Percentiles rank a stretch among this genome's conserved stretches.
Conservation (phyloP, 2,888 invertebrate genomes). For the Acanthococcus lagerstroemiae region DNA sequence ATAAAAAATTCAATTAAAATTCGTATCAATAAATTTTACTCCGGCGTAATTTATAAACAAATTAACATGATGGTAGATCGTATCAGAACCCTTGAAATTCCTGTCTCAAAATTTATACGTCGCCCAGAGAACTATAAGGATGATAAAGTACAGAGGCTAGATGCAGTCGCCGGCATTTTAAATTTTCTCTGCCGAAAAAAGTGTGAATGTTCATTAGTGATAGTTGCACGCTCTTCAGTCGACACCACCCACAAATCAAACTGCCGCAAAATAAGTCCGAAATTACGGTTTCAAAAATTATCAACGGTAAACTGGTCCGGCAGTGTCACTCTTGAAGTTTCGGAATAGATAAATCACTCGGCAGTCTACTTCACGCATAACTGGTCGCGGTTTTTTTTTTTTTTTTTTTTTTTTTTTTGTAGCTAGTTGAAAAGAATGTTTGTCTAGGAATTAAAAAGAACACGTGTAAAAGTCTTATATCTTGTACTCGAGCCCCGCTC, state of each 20-base stretch:
- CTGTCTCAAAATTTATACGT: background rate
- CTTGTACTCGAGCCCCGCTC: background rate
- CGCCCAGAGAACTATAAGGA: background rate
- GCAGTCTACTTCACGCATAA: background rate
- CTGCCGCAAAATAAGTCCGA: too few species aligned
- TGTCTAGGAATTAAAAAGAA: constrained; percentile 8
- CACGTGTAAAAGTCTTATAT: constrained; percentile 14
- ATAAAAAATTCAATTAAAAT: background rate
- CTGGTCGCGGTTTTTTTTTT: background rate
- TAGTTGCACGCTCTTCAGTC: too few species aligned
- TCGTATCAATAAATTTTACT: too few species aligned
- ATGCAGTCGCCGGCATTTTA: background rate
- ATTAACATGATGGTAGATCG: background rate
- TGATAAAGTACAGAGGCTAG: background rate
- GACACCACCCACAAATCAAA: background rate
- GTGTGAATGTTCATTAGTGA: background rate
- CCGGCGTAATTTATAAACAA: background rate
- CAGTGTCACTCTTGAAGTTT: too few species aligned
- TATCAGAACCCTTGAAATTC: background rate
- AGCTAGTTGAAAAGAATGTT: background rate
- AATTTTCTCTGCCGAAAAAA: too few species aligned
- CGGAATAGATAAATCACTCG: background rate
- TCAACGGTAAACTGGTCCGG: too few species aligned
- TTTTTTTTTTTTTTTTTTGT: background rate
- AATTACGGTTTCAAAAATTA: too few species aligned